Conservation (phyloP, 2,888 invertebrate genomes). For the Xylota segnis region DNA sequence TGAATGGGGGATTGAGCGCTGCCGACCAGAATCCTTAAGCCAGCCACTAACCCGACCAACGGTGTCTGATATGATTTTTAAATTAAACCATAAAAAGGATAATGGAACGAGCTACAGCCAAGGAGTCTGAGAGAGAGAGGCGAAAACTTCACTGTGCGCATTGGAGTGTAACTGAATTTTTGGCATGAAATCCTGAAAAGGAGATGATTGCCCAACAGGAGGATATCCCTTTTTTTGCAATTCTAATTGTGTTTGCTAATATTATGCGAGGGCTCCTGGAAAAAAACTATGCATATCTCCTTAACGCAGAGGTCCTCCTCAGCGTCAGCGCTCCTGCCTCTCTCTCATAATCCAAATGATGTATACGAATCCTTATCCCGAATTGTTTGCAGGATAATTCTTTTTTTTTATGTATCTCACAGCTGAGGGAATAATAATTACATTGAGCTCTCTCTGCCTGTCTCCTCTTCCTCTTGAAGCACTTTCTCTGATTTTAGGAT, state of each 20-base stretch:
- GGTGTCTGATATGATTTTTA: conserved; percentile 76
- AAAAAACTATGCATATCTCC: conserved; percentile 58
- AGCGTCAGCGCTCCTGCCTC: background rate
- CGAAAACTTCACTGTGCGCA: conserved; percentile 29
- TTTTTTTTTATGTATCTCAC: conserved; percentile 34
- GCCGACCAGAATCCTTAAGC: conserved; percentile 59
- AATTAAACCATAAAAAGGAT: conserved; percentile 76
- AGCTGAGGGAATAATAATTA: conserved; percentile 73
- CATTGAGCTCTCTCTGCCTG: conserved; percentile 43
- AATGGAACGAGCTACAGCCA: conserved; percentile 34
- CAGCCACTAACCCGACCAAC: conserved; percentile 70
- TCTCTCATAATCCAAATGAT: conserved; percentile 64
- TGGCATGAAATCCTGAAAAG: conserved; percentile 62
- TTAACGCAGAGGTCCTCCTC: conserved; percentile 32
- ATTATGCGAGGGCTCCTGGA: conserved; percentile 74
- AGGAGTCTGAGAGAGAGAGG: background rate
- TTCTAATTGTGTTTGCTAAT: conserved; percentile 80
- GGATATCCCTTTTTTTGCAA: conserved; percentile 76
- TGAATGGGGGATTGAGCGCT: conserved; percentile 26
- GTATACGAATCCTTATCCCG: conserved; percentile 63
- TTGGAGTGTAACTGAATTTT: conserved; percentile 71
- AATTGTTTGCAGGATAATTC: conserved; percentile 56
- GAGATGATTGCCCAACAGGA: conserved; percentile 59
- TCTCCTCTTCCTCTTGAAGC: background rate
- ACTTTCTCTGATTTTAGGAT: conserved; percentile 62